Base-by-base conservation (phyloP, 2,113 vertebrate species). In the Eudyptes chrysolophus region DNA sequence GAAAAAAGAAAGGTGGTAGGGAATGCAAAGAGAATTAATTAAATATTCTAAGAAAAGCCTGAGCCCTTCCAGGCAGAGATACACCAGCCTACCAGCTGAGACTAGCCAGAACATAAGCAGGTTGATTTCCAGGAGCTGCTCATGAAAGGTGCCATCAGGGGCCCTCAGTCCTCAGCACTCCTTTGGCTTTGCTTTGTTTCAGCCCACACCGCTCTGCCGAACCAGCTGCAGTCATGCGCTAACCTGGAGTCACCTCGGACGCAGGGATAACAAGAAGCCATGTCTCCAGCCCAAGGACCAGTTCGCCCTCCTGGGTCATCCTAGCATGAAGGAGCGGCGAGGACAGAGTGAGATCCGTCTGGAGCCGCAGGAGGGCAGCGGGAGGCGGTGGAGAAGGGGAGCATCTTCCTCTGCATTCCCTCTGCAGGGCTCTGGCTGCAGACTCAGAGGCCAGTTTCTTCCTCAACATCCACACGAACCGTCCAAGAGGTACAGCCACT, bases 201-300 rank as follows among this genome's bases (percentile, higher is more conserved):
- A 87, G 52, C 48, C 89, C 89, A 52, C 40, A 81, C 9, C 6
- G 0, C 51, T 66, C 58, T 38, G 74, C 77, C 2, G 2, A 94
- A 29, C 13, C 2, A 0, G 58, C 88, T 57, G 90, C 77, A 34
- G 75, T 34, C 9, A 0, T 32, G 19, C 0, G 93, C 97, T 95
- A 96, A 98, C 96, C 97, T 98, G 96, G 96, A 94, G 74, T 96
- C 96, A 83, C 93, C 94, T 92, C 78, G 92, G 96, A 98, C 13
- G 89, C 97, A 98, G 61, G 94, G 94, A 79, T 92, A 98, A 86
- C 98, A 98, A 54, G 96, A 93, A 93, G 95, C 85, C 97, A 97
- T 98, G 95, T 89, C 97, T 95, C 70, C 81, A 93, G 76, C 58
- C 11, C 64, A 58, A 36, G 74, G 40, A 87, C 13, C 48, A 2